phyloP scores from a whole-genome alignment of 2,888 invertebrate genomes.

The Troilus luridus region DNA sequence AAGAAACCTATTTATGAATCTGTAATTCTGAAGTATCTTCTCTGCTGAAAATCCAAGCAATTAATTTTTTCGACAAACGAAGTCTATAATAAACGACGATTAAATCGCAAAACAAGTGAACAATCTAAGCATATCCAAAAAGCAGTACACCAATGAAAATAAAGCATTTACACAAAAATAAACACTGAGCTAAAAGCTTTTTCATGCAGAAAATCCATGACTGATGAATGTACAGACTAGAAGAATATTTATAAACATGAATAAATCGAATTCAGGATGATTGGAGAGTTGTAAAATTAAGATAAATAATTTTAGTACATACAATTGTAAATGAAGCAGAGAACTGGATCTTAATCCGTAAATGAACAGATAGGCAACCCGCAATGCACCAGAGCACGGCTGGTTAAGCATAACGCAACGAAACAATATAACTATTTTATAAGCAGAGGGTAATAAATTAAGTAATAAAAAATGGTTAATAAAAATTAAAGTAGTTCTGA shows the following conservation, averaged over 20 bases:
- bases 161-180: background rate
- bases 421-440: too few relatives aligned
- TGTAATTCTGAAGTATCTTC: background rate
- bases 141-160: background rate
- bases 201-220: background rate
- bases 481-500: too few relatives aligned
- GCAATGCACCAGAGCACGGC: background rate
- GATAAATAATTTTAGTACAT: too few relatives aligned
- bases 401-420: background rate
- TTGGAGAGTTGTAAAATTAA: too few relatives aligned
- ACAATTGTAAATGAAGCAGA: background rate
- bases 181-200: background rate
- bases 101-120: background rate
- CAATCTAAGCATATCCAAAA: background rate
- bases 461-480: too few relatives aligned
- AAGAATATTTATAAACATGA: background rate
- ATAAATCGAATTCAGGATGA: background rate
- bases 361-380: background rate
- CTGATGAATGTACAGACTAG: background rate
- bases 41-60: background rate
- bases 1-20: too few relatives aligned
- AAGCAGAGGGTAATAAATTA: too few relatives aligned
- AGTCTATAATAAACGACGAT: background rate
- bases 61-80: background rate
- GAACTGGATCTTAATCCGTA: background rate